Evolutionary conservation across 2,888 invertebrate genomes (phyloP).

Genomic region (Drosophila algonquin): DNA sequence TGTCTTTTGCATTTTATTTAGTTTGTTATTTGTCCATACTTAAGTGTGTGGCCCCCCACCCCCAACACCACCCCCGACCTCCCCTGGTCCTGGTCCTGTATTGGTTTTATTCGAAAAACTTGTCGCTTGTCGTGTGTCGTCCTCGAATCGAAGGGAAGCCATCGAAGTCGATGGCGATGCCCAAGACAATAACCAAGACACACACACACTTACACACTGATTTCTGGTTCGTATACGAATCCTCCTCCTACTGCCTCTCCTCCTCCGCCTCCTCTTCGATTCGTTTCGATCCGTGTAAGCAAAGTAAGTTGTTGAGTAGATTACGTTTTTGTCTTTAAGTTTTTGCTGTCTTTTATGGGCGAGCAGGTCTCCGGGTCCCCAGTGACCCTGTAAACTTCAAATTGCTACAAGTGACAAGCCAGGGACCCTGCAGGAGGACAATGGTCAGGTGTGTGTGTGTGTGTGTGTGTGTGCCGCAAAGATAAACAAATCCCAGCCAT

Average conservation of each 20-base stretch:
- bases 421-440: constrained; percentile 29
- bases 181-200: constrained; percentile 70
- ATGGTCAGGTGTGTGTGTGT: constrained; percentile 35
- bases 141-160: constrained; percentile 74
- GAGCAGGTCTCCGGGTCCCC: constrained; percentile 53
- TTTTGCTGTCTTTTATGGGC: constrained; percentile 62
- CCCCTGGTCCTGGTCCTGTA: constrained; percentile 47
- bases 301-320: constrained; percentile 77
- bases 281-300: constrained; percentile 24
- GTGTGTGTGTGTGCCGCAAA: constrained; percentile 11
- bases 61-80: constrained; percentile 8
- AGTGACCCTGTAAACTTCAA: constrained; percentile 77
- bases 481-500: constrained; percentile 42
- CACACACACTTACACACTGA: constrained; percentile 23
- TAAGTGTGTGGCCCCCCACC: constrained; percentile 68
- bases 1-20: constrained; percentile 76
- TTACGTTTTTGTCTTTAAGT: constrained; percentile 74
- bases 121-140: constrained; percentile 79
- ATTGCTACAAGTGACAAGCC: constrained; percentile 69
- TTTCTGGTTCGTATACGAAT: constrained; percentile 7
- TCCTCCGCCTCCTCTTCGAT: not conserved
- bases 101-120: constrained; percentile 78
- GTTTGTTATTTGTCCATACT: constrained; percentile 80
- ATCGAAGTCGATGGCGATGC: constrained; percentile 67
- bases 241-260: no score